Evolutionary conservation across 2,797 vertebrate species (phyloP), one percentile per base, ranked within the genome.

Genomic region (Dendrocincla tyrannina): DNA sequence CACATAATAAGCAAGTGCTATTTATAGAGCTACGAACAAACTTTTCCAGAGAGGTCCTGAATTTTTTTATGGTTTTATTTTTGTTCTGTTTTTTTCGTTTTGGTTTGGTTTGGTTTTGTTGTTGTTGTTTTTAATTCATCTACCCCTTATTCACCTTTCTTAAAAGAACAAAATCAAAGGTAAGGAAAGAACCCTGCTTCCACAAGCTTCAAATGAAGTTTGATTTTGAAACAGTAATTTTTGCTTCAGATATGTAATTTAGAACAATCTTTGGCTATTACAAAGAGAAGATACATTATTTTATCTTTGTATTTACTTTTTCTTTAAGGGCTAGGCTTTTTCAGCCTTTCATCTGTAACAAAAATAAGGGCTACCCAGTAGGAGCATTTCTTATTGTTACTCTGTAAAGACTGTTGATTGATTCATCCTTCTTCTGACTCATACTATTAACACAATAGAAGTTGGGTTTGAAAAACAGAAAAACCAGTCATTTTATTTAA

Each of bases 351-450:
- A 92, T 88, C 82, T 68, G 4, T 50, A 91, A 79, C 27, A 75
- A 73, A 91, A 85, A 27, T 66, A 85, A 70, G 13, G 17, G 15
- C 35, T 77, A 74, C 47, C 24, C 68, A 70, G 50, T 6, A 82
- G 27, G 42, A 74, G 82, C 56, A 83, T 83, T 72, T 80, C 37
- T 66, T 82, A 66, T 33, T 59, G 47, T 79, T 74, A 74, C 18
- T 92, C 74, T 53, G 17, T 50, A 67, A 90, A 72, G 82, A 70
- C 52, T 79, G 91, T 42, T 35, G 84, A 93, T 86, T 80, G 75
- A 95, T 85, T 91, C 74, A 78, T 66, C 50, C 41, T 91, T 64
- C 53, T 79, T 92, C 85, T 95, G 64, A 93, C 63, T 92, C 68
- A 82, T 17, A n/a, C 32, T 88, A 90, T 87, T 73, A 92, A 74